Percentiles rank a stretch among this genome's conserved stretches.
Evolutionary conservation across 2,888 invertebrate species (phyloP).

Genomic region (Tetramorium bicarinatum): DNA sequence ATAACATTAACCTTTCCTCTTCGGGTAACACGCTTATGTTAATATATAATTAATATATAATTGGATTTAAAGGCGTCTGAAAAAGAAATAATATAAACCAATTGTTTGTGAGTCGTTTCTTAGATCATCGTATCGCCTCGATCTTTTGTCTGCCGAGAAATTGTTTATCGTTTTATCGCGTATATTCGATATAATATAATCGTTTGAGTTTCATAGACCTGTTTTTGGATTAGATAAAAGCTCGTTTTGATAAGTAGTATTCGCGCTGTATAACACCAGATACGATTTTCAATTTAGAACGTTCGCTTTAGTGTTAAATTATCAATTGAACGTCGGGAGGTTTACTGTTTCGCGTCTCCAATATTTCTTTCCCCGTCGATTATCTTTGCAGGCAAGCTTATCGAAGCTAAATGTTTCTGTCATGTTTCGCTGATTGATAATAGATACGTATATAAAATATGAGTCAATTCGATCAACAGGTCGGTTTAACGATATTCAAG

Average conservation of each 20-base stretch:
- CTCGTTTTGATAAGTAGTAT: neutral
- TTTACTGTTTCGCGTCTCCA: neutral
- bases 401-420: neutral
- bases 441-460: neutral
- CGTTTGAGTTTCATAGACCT: neutral
- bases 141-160: neutral
- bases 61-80: neutral
- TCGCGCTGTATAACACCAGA: neutral
- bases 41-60: neutral
- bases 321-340: neutral
- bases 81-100: neutral
- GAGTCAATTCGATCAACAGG: neutral
- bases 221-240: slow-evolving; percentile 22
- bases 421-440: neutral
- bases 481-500: neutral
- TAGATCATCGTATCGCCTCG: neutral
- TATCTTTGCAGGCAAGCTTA: neutral
- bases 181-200: too few species aligned
- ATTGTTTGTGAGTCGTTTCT: neutral
- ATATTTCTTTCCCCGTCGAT: neutral
- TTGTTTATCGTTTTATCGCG: slow-evolving; percentile 6
- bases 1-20: neutral
- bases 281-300: neutral
- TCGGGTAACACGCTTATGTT: neutral
- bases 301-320: neutral